A percentile compares a stretch with the other conserved stretches of the same genome.
phyloP scores from a whole-genome alignment of 64 coral and sea anemone species.

The Catalaphyllia jardinei region DNA sequence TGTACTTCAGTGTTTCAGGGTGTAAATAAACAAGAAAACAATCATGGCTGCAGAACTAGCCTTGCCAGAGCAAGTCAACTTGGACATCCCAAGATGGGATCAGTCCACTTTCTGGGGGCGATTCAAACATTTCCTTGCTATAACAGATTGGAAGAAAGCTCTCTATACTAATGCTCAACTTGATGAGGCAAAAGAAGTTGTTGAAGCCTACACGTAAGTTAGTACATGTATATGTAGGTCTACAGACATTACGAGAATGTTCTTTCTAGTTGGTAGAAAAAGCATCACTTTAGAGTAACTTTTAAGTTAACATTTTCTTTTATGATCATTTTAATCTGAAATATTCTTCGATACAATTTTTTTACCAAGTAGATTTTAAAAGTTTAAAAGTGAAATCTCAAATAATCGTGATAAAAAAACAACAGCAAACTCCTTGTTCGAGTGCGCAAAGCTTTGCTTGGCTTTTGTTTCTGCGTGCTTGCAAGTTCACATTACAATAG shows the following conservation, averaged over 20 bases:
- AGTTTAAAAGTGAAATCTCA: too few species aligned
- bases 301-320: too few species aligned
- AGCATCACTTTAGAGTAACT: too few species aligned
- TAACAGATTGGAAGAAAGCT: conserved; percentile 88
- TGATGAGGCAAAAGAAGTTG: conserved; percentile 81
- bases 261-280: neutral
- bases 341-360: too few species aligned
- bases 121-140: conserved; percentile 90
- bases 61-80: conserved; percentile 52
- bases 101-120: conserved; percentile 90
- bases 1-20: neutral
- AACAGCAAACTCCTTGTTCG: too few species aligned
- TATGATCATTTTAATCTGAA: too few species aligned
- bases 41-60: conserved; percentile 20
- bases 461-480: too few species aligned
- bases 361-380: too few species aligned
- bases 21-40: neutral
- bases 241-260: neutral
- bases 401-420: too few species aligned
- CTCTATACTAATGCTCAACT: conserved; percentile 81
- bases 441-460: too few species aligned
- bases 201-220: conserved; percentile 79
- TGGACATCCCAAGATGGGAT: conserved; percentile 89
- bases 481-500: too few species aligned
- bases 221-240: too few species aligned